Evolutionary conservation across 2,888 invertebrate genomes (phyloP), one percentile per base, ranked within the genome.

Genomic region (Teleiodes luculella): DNA sequence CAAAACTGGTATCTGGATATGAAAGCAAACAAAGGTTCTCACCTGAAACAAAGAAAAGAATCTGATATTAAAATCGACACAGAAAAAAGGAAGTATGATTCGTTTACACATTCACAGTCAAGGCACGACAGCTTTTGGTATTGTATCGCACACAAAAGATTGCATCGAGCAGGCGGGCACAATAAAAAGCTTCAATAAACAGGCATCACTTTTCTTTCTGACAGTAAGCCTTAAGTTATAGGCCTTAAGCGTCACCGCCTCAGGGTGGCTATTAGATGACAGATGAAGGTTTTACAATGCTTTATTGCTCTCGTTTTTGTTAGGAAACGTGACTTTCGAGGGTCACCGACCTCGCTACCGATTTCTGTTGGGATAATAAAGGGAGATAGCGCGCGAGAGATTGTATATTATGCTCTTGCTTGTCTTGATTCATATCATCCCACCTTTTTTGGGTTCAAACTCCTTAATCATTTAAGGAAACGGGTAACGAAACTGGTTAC

Each of bases 171-270:
- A 61, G 67, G 68, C 67, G 64, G 70, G 63, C 60, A 70, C 72
- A 79, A 78, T 76, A 80, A 80, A 80, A 81, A 72, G 68, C 71
- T 67, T 76, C 76, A 70, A 83, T 83, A 81, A 78, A 80, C 75
- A 72, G 72, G 66, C 73, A 76, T 76, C 70, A 67, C 69, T 71
- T 68, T 67, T 37, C 64, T 64, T 67, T 75, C 67, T 79, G 79
- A 82, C 84, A 78, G 76, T 82, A 83, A 86, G 77, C 77, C 72
- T 79, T 83, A 82, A 84, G 70, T 80, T 81, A 81, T 81, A 76
- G 70, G 61, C 66, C 71, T 71, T 80, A 80, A 79, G 78, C 69
- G 70, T 72, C 74, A 74, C 63, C 60, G 61, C 61, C 63, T 61
- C 63, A 62, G 74, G 78, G 78, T 78, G 76, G 74, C 72, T 78